Evolutionary conservation across 2,113 vertebrate species (phyloP).

Genomic region (Psophia crepitans): DNA sequence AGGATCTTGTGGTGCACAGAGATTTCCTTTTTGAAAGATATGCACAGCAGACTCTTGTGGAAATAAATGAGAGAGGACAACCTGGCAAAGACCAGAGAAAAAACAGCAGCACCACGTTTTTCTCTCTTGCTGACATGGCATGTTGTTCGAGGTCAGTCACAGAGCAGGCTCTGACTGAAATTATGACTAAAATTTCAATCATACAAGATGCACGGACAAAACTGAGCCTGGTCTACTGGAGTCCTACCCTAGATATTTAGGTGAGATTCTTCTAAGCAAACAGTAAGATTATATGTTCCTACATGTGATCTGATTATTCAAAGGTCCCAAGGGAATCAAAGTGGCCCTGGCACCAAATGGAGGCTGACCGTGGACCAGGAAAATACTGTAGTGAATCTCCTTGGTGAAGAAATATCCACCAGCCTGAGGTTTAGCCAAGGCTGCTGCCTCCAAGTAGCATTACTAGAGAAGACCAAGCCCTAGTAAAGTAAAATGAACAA

Average conservation of each 20-base stretch:
- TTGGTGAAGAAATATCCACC: not conserved
- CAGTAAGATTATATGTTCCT: not conserved
- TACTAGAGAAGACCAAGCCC: not conserved
- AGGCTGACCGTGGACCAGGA: not conserved
- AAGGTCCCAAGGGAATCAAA: not conserved
- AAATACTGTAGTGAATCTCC: not conserved
- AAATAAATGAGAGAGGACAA: conserved; percentile 1
- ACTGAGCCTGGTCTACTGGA: not conserved
- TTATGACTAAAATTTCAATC: not conserved
- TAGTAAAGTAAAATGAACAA: not conserved
- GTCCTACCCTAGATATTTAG: not conserved
- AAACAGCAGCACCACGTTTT: not conserved
- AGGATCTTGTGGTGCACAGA: not conserved
- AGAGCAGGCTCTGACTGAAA: not conserved
- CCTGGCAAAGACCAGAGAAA: not conserved
- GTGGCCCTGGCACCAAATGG: not conserved
- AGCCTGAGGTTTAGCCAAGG: not conserved
- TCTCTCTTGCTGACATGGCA: not conserved
- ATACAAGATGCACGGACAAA: not conserved
- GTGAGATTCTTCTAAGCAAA: not conserved
- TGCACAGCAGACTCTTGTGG: not conserved
- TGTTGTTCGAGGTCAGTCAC: not conserved
- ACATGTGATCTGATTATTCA: not conserved
- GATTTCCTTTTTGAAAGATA: not conserved
- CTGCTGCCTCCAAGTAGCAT: not conserved